Evolutionary conservation across 2,797 vertebrate species (phyloP), one percentile per base, ranked within the genome.

Genomic region (Coreius guichenoti): DNA sequence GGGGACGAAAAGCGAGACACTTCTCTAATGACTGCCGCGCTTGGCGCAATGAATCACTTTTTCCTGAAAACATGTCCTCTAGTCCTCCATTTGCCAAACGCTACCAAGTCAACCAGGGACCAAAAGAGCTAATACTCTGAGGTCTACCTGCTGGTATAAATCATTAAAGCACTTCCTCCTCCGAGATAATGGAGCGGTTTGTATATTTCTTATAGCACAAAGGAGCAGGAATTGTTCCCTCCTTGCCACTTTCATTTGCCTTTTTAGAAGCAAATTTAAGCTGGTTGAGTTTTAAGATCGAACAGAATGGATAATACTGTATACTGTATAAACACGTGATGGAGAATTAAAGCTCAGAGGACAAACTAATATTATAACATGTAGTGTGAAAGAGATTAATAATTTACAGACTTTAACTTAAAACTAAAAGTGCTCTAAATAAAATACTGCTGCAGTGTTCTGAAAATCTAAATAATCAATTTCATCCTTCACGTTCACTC

Each of bases 101-200:
- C 88, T 92, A 92, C 91, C 87, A 86, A 91, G 89, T 94, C 93
- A 94, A 93, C 93, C 93, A 93, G 67, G 56, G 91, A 92, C 93
- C 94, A 93, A 92, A 93, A 92, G 91, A 91, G 92, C 87, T 92
- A 93, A 94, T 93, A 92, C 95, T 95, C 93, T 81, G 88, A 94
- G 94, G 94, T 91, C 90, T 94, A 87, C 78, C 88, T 90, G 90
- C 91, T 86, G 88, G 86, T 91, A 95, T 95, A 94, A 96, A 95
- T 96, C 94, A 96, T 95, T 93, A 95, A 92, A 95, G 95, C 94
- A 95, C 93, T 92, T 93, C 91, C 92, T 95, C 95, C 95, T 95
- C 86, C 39, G 94, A 96, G 95, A 95, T 94, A 91, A 92, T 23
- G 81, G 73, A 89, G 93, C 91, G 69, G 92, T 93, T 94, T 91